These are phyloP conservation scores for Timema cristinae DNA, from an alignment of 2,888 invertebrate genomes.

Conservation along the genomic window DNA sequence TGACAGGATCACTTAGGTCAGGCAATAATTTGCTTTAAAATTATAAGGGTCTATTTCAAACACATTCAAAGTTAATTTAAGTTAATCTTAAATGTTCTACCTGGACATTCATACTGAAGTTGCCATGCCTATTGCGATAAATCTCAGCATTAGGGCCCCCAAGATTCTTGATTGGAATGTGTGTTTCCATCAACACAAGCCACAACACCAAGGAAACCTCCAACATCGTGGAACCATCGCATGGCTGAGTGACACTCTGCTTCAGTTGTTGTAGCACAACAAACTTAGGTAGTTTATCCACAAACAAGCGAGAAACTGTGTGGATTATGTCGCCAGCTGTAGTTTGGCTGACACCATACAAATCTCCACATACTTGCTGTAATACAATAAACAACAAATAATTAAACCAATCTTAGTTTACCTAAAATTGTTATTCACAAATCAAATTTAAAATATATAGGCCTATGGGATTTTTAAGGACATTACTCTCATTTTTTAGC, in stretches of 20 bases:
- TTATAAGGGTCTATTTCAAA: too few species aligned
- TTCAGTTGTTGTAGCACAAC: neutral
- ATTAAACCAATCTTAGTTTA: too few species aligned
- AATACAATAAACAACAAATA: neutral
- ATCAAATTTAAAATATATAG: too few species aligned
- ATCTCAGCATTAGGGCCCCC: neutral
- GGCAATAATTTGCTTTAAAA: too few species aligned
- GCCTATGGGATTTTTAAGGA: too few species aligned
- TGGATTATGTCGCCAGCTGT: neutral
- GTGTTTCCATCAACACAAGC: neutral
- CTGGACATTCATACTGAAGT: neutral
- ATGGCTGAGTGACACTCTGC: neutral
- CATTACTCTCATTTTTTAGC: too few species aligned
- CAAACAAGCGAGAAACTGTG: neutral
- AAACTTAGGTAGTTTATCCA: neutral
- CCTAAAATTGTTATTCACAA: too few species aligned
- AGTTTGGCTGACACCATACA: slow-evolving; percentile 5
- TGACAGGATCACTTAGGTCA: too few species aligned
- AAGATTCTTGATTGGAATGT: neutral
- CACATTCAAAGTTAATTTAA: neutral
- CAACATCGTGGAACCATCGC: neutral
- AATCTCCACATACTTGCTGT: slow-evolving; percentile 1
- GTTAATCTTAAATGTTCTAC: neutral
- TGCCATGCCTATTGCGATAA: slow-evolving; percentile 1
- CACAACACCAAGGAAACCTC: neutral